These are phyloP conservation scores for Dissostichus mawsoni DNA, from an alignment of 2,113 vertebrate genomes.

Conservation along the genomic window DNA sequence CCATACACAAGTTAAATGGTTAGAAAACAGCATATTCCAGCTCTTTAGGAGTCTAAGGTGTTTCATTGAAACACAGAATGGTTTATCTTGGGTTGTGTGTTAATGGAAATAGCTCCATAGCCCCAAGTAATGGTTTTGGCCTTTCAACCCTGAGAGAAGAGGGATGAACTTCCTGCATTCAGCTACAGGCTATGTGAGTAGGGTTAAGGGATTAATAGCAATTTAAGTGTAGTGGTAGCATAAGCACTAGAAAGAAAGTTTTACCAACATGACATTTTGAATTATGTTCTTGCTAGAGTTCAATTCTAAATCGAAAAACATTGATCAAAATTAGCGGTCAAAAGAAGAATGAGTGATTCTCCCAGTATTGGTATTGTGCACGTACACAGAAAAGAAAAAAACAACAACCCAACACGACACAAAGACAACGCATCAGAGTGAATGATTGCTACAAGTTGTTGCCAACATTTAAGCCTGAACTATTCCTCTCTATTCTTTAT, in stretches of 20 bases:
- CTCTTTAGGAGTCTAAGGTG: neutral
- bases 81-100: neutral
- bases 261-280: neutral
- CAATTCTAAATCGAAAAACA: no score
- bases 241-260: neutral
- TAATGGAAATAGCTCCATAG: neutral
- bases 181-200: neutral
- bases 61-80: neutral
- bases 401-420: no score
- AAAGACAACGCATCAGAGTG: no score
- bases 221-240: neutral
- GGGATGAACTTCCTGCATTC: neutral
- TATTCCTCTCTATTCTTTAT: neutral
- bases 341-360: no score
- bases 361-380: no score
- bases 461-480: neutral
- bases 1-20: slow-evolving; percentile 1
- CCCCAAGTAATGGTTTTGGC: neutral
- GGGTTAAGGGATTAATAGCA: neutral
- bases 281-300: no score
- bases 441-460: slow-evolving; percentile 4
- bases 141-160: neutral
- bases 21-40: neutral
- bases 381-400: no score
- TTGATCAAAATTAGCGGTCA: no score